These are phyloP conservation scores for Saccostrea echinata DNA, from an alignment of 1,140 invertebrate species.

Conservation along the genomic window DNA sequence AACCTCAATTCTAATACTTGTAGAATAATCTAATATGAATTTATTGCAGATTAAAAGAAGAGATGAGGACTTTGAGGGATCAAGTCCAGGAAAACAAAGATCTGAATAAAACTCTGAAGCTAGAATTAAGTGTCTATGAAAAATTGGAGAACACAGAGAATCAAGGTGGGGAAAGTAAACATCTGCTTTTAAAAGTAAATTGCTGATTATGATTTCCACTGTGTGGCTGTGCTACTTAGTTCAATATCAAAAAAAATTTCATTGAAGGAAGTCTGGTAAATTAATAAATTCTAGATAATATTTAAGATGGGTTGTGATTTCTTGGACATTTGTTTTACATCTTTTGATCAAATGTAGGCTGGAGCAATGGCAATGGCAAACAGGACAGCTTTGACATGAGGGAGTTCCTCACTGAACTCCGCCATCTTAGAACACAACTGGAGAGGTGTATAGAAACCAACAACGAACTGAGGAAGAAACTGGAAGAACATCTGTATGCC, in stretches of 20 bases:
- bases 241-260: not conserved
- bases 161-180: constrained; percentile 35
- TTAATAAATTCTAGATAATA: not conserved
- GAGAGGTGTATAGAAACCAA: constrained; percentile 79
- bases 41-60: constrained; percentile 58
- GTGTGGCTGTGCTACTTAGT: no score
- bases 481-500: constrained; percentile 68
- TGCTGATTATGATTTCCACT: no score
- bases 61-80: constrained; percentile 57
- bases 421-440: constrained; percentile 75
- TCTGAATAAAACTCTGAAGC: constrained; percentile 70
- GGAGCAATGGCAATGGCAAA: constrained; percentile 1
- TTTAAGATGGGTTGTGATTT: not conserved
- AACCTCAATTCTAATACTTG: no score
- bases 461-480: constrained; percentile 76
- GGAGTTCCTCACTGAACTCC: constrained; percentile 77
- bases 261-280: not conserved
- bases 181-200: not conserved
- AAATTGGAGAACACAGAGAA: constrained; percentile 53
- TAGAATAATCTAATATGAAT: not conserved
- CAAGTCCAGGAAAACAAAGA: constrained; percentile 63
- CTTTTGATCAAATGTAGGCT: not conserved
- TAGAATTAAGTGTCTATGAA: constrained; percentile 69
- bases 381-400: constrained; percentile 60
- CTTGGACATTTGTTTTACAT: not conserved